These are phyloP conservation scores for Pagrus major DNA, from an alignment of 2,113 vertebrate species.

Conservation along the genomic window DNA sequence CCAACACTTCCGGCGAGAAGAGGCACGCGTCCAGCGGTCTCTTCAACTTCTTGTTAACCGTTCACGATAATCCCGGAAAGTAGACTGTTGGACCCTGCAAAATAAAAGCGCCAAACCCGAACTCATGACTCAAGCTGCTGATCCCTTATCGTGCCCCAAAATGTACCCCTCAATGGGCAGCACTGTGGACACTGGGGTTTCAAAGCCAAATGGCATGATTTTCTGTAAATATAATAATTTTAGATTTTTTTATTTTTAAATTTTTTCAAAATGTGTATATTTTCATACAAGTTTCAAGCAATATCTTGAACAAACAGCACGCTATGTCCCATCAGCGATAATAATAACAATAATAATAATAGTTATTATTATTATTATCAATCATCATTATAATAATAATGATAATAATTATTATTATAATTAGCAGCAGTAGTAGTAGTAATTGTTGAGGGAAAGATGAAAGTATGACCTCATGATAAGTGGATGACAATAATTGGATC, in stretches of 20 bases:
- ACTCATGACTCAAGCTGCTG: background rate
- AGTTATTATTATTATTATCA: too few relatives aligned
- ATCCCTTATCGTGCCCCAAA: background rate
- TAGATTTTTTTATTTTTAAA: background rate
- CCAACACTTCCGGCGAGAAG: slow-evolving; percentile 89
- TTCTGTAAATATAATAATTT: background rate
- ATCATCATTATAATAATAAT: background rate
- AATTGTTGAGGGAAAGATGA: too few relatives aligned
- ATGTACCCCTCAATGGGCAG: background rate
- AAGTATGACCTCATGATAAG: too few relatives aligned
- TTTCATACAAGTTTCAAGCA: background rate
- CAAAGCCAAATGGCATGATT: background rate
- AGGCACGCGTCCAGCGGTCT: slow-evolving; percentile 78
- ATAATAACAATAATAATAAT: too few relatives aligned
- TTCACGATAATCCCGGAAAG: background rate
- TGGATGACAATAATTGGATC: background rate
- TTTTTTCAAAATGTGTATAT: background rate
- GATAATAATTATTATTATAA: background rate
- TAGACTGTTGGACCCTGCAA: background rate
- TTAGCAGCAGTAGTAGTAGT: too few relatives aligned
- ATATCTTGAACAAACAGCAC: background rate
- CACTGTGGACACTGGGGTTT: background rate
- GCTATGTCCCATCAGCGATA: background rate
- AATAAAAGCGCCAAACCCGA: slow-evolving; percentile 39
- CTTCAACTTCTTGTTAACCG: background rate